Evolutionary conservation across 2,113 vertebrate species (phyloP).

Genomic region (mouse (Mus musculus)): DNA sequence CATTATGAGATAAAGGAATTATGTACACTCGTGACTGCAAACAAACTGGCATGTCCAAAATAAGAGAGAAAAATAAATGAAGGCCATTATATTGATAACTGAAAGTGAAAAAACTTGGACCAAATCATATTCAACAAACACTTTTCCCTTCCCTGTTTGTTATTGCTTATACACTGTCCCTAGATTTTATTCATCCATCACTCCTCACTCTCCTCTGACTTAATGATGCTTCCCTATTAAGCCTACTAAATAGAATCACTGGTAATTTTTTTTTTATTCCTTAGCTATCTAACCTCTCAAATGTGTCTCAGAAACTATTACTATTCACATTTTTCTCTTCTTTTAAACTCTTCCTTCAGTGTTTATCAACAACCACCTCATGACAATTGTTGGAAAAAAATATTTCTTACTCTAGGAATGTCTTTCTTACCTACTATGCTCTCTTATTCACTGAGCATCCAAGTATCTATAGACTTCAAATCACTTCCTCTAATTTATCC

Average conservation of each 20-base stretch:
- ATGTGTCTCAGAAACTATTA: not conserved
- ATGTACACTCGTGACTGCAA: not conserved
- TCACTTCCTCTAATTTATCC: constrained; percentile 44
- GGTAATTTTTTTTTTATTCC: not conserved
- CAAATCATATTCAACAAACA: constrained; percentile 5
- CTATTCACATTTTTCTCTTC: not conserved
- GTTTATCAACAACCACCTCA: constrained; percentile 39
- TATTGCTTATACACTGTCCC: not conserved
- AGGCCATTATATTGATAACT: constrained; percentile 19
- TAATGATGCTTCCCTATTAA: not conserved
- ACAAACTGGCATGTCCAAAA: not conserved
- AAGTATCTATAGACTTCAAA: constrained; percentile 60
- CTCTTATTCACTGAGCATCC: constrained; percentile 49
- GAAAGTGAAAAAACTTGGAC: constrained; percentile 46
- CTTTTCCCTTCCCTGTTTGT: not conserved
- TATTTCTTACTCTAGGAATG: constrained; percentile 18
- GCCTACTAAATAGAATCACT: not conserved
- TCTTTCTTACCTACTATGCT: constrained; percentile 64
- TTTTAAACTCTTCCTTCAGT: constrained; percentile 51
- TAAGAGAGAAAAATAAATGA: constrained; percentile 60
- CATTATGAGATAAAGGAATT: constrained; percentile 43
- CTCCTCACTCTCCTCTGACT: not conserved
- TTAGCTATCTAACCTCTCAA: not conserved
- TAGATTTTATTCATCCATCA: not conserved
- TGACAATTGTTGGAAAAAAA: not conserved